Percentiles rank a stretch among this genome's conserved stretches.
Conservation (phyloP, 2,797 vertebrate species). For the Hemibagrus guttatus region DNA sequence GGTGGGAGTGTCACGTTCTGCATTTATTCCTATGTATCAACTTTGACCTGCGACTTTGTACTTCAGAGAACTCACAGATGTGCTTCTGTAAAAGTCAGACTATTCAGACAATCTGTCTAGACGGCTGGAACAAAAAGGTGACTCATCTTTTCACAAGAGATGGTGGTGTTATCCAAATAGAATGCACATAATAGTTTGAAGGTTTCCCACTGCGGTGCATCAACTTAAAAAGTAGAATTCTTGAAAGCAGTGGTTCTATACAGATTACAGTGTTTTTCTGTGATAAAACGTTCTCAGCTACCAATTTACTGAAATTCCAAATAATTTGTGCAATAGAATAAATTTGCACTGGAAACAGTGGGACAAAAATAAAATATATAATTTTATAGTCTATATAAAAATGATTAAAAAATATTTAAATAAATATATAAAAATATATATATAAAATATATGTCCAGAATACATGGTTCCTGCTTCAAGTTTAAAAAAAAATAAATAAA, state of each 20-base stretch:
- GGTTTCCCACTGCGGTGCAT: constrained; percentile 5
- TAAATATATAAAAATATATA: too few species aligned
- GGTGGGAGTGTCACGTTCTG: not conserved
- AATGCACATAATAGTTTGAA: constrained; percentile 14
- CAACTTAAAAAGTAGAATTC: not conserved
- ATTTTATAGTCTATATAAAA: too few species aligned
- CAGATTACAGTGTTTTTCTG: not conserved
- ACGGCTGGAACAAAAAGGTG: constrained; percentile 32
- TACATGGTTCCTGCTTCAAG: too few species aligned
- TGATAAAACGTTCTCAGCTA: not conserved
- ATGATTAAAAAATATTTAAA: too few species aligned
- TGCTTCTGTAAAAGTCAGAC: constrained; percentile 16
- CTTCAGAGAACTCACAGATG: constrained; percentile 17
- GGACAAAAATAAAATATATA: too few species aligned
- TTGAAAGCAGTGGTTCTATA: not conserved
- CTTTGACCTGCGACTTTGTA: constrained; percentile 36
- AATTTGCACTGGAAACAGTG: not conserved
- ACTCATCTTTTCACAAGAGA: constrained; percentile 38
- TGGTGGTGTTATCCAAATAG: constrained; percentile 15
- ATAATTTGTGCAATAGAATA: not conserved
- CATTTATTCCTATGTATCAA: constrained; percentile 24
- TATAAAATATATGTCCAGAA: too few species aligned
- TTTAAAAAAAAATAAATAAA: too few species aligned
- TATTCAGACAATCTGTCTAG: constrained; percentile 43
- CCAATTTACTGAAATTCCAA: not conserved